Base-by-base conservation (phyloP, 2,113 vertebrate genomes). In the Eudorcas thomsonii region DNA sequence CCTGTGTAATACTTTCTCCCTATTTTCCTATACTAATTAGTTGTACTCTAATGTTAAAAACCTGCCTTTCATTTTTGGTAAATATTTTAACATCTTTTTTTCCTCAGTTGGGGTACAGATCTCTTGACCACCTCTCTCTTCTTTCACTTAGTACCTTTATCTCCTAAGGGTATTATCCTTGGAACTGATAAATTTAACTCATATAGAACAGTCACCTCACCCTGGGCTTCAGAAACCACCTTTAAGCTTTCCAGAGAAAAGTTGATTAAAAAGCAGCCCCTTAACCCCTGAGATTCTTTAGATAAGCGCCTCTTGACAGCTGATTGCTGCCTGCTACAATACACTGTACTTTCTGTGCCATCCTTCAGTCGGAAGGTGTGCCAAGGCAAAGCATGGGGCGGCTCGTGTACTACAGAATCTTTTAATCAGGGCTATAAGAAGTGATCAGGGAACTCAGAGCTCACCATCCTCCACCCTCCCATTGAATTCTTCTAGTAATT, bases 101-200 rank as follows among this genome's bases (percentile, higher is more conserved):
- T 97, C 30, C 83, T 90, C 19, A 67, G 36, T 8, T 30, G 78
- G 25, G 84, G 14, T 82, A 19, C 64, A 81, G 80, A 45, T 43
- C 83, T 83, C 25, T 88, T 71, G 89, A 84, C 62, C 52, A 7
- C 45, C 30, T 62, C 16, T 88, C 39, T 91, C 91, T 74, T 81
- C 93, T 98, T 82, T 90, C 77, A 64, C 74, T 95, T 97, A 94
- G 81, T 86, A 92, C 87, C 26, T 93, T 95, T 96, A 95, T 97
- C 90, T 80, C 71, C 81, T 92, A 90, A 93, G 92, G 96, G 16
- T 81, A 59, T 39, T 21, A 95, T 52, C 3, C 1, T 93, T 91
- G 92, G 1, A 3, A 17, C 77, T 86, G 78, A 59, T 97, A 89
- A 2, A 84, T 94, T 43, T 19, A 2, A 86, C 83, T 52, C 5